phyloP scores from a whole-genome alignment of 2,888 invertebrate species.

The Trachelus tabidus region DNA sequence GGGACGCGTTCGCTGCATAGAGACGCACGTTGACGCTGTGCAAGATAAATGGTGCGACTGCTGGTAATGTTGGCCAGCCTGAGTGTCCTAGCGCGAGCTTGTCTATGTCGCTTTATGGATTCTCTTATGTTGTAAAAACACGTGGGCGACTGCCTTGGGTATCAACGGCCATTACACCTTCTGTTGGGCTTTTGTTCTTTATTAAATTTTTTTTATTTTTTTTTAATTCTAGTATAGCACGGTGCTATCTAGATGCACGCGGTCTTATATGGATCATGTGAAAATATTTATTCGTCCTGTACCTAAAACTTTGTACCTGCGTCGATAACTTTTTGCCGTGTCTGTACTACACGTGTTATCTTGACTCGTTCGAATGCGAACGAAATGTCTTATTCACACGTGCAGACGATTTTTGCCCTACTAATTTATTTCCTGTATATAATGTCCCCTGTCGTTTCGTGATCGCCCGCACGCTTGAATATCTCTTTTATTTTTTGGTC shows the following conservation, averaged over 20 bases:
- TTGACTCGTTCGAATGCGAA: not conserved
- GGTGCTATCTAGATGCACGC: too few relatives aligned
- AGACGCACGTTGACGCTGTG: not conserved
- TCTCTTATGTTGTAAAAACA: not conserved
- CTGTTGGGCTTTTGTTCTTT: not conserved
- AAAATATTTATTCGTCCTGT: too few relatives aligned
- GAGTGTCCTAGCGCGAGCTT: not conserved
- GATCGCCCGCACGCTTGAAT: not conserved
- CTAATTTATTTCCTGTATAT: not conserved
- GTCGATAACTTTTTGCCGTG: not conserved
- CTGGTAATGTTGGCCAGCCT: not conserved
- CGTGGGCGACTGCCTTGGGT: not conserved
- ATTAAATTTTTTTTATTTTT: not conserved
- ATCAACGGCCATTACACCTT: not conserved
- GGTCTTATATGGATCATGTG: too few relatives aligned
- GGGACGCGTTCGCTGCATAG: not conserved
- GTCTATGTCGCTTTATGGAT: not conserved
- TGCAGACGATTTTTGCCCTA: not conserved
- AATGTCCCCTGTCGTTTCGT: not conserved
- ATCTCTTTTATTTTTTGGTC: not conserved
- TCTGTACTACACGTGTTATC: not conserved
- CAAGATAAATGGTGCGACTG: conserved; percentile 3
- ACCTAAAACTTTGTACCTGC: not conserved
- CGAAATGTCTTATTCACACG: not conserved
- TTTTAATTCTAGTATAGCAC: not conserved